These are phyloP conservation scores for Cosmia trapezina DNA, from an alignment of 2,888 invertebrate genomes.

Conservation along the genomic window DNA sequence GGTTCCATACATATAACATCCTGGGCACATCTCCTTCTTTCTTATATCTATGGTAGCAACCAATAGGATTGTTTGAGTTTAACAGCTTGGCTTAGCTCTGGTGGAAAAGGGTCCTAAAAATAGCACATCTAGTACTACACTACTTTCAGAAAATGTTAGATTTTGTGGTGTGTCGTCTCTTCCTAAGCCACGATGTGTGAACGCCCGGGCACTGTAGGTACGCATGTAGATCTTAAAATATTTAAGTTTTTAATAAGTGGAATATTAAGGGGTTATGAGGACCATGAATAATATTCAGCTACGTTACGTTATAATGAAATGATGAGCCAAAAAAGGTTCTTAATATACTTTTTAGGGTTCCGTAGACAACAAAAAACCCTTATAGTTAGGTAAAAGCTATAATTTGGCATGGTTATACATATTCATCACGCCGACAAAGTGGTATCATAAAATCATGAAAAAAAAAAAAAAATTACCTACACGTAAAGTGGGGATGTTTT, in stretches of 20 bases:
- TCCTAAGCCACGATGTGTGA: background rate
- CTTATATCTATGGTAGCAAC: no score
- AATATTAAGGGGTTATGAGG: slow-evolving; percentile 13
- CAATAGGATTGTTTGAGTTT: background rate
- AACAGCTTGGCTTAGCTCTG: background rate
- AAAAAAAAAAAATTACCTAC: no score
- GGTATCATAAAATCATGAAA: no score
- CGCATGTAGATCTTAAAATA: slow-evolving; percentile 13
- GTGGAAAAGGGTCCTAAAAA: background rate
- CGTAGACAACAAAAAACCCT: no score
- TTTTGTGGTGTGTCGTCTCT: background rate
- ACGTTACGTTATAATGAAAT: background rate
- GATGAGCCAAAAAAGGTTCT: background rate
- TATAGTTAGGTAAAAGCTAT: no score
- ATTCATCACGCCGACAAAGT: no score
- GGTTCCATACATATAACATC: no score
- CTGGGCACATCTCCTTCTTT: no score
- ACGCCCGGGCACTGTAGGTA: background rate
- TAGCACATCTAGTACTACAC: no score
- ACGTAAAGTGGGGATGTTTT: no score
- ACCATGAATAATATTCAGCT: slow-evolving; percentile 1
- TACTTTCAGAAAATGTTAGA: background rate
- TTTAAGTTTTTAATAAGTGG: slow-evolving; percentile 39
- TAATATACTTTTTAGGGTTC: no score
- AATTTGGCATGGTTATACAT: no score